These are phyloP conservation scores for Hypotaenidia okinawae DNA, from an alignment of 2,797 vertebrate genomes.

Conservation along the genomic window DNA sequence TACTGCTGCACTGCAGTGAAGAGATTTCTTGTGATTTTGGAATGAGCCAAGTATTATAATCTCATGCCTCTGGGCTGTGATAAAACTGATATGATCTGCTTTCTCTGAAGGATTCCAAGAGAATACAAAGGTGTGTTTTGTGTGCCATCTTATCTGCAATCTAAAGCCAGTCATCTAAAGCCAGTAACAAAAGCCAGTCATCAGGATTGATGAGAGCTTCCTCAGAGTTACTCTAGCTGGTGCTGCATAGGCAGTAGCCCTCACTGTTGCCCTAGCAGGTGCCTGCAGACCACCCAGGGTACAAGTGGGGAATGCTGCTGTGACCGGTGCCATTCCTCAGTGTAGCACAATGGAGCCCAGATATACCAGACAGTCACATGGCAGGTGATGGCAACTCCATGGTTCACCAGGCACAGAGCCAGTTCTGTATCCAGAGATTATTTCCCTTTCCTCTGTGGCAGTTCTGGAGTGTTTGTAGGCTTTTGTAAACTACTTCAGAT, in stretches of 20 bases:
- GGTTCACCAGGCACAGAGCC: background rate
- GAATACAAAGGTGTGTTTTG: background rate
- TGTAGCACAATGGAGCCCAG: background rate
- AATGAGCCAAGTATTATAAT: background rate
- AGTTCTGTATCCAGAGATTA: conserved; percentile 21
- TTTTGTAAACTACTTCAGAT: conserved; percentile 42
- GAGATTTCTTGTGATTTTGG: background rate
- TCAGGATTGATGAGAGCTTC: background rate
- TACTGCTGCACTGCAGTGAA: background rate
- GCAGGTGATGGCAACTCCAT: background rate
- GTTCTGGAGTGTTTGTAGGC: conserved; percentile 14
- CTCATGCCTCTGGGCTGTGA: background rate
- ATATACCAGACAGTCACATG: background rate
- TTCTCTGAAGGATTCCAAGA: background rate
- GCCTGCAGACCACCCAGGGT: background rate
- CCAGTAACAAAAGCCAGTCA: background rate
- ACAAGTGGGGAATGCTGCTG: background rate
- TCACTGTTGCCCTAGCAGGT: background rate
- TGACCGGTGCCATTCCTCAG: background rate
- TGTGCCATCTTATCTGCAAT: background rate
- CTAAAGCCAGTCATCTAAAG: background rate
- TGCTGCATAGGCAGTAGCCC: background rate
- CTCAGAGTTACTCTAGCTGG: background rate
- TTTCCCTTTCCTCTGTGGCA: conserved; percentile 2
- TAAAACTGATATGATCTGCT: background rate